Conservation (phyloP, 2,797 vertebrate genomes). For the Myotis daubentonii region DNA sequence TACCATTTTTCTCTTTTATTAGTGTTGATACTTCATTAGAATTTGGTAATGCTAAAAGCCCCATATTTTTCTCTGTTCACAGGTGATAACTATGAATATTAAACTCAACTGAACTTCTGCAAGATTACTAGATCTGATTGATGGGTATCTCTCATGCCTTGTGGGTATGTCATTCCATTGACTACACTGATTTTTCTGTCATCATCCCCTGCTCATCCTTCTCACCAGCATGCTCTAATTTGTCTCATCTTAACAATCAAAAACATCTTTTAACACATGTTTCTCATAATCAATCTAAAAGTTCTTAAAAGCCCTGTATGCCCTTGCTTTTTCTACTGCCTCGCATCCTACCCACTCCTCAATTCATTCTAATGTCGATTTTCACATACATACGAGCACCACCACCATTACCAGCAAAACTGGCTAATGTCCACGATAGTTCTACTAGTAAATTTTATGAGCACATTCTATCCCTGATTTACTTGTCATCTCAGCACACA, state of each 20-base stretch:
- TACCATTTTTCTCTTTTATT: too few relatives aligned
- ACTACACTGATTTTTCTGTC: background rate
- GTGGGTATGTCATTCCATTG: background rate
- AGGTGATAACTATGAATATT: background rate
- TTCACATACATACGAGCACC: background rate
- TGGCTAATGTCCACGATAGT: background rate
- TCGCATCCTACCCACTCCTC: background rate
- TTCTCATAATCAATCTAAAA: background rate
- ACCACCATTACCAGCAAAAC: background rate
- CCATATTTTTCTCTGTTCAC: background rate
- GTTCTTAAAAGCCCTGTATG: background rate
- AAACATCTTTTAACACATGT: background rate
- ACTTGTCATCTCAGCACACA: background rate
- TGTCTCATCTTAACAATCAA: background rate
- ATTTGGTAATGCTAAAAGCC: conserved; percentile 35
- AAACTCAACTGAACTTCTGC: background rate
- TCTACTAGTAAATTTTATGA: background rate
- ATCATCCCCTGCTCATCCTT: background rate
- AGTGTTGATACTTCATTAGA: conserved; percentile 68
- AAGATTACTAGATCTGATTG: background rate
- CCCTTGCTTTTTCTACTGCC: background rate
- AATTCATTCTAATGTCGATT: background rate
- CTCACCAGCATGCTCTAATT: background rate
- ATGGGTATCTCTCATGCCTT: background rate
- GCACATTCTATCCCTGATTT: background rate